Evolutionary conservation across 2,797 vertebrate species (phyloP), one percentile per base, ranked within the genome.

Genomic region (Chloroceryle inda): DNA sequence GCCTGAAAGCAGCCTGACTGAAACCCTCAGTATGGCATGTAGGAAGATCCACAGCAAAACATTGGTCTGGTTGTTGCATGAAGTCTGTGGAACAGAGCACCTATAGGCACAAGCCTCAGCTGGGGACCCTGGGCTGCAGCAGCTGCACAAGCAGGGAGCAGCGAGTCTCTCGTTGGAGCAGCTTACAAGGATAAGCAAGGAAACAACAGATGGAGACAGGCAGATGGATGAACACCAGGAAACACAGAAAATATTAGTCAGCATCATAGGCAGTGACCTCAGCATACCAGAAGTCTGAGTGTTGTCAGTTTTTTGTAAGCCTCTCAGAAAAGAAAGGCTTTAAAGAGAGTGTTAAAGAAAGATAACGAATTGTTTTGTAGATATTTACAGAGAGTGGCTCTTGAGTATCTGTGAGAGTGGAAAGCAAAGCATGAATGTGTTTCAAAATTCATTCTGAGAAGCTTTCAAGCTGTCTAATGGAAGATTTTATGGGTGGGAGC

Each of bases 161-260:
- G 71, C 69, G 19, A 18, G 37, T 63, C 31, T 71, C 3, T 72
- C 73, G 82, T 88, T 53, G 0, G 2, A 94, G 58, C n/a, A 13
- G 71, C 55, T 93, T 18, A 69, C 52, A 79, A 26, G 81, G 77
- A 67, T 85, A 67, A 83, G 92, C 84, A 69, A 49, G 79, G 77
- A 88, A 95, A 89, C 67, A 71, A 64, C 96, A 94, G 94, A 96
- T 97, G 95, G 95, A 86, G 71, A 53, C 31, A 31, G 61, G 42
- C 95, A 96, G 95, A 97, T 44, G 93, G 95, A 95, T 81, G 64
- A 94, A 40, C 94, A 88, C 95, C 84, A 89, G 92, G 95, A 96
- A 96, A 96, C 94, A 95, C 81, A 82, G 91, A 93, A 96, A 95
- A 91, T 85, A 94, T 97, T 97, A 95, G 94, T 96, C 96, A 97